Evolutionary conservation across 2,113 vertebrate genomes (phyloP), one percentile per base, ranked within the genome.

Genomic region (Microcebus griseorufus): DNA sequence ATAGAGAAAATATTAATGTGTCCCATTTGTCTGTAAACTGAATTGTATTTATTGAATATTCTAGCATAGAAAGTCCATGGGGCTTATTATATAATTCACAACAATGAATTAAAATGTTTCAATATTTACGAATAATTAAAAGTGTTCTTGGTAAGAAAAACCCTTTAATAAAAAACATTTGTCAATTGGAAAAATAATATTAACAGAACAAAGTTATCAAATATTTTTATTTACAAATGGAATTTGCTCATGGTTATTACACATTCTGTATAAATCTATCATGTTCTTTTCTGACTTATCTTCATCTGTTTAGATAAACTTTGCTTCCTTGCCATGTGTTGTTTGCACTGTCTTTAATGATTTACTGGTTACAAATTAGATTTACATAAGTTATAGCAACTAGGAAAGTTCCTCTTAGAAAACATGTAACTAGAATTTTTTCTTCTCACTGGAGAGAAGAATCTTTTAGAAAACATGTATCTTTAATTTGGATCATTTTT

Each of bases 111-210:
- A 60, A 67, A 58, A 79, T 94, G 65, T 62, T 0, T 89, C 34
- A 83, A 22, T 94, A 82, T 90, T 76, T 96, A 55, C 20, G 18
- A 78, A 75, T 27, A 90, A 81, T 90, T 7, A 79, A 90, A 65
- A 53, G 2, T 70, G 18, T n/a, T 79, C 18, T 80, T 5, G 5
- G 9, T 55, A 55, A 81, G 16, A 60, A 81, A 95, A 73, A 37
- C 3, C 10, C 14, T 65, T n/a, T 58, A 62, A 53, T 67, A 70
- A 95, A 94, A 90, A 58, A n/a, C 4, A 39, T 78, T 37, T 58
- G 60, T 84, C 29, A 48, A 6, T 67, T 37, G 27, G n/a, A 58
- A 82, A 80, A 90, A 79, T n/a, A 64, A 58, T 69, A 69, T 18
- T 42, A 88, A 85, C 70, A 64, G 89, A 84, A 60, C 5, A 42